Conservation (phyloP, 1,140 invertebrate genomes). For the Temnothorax nylanderi region DNA sequence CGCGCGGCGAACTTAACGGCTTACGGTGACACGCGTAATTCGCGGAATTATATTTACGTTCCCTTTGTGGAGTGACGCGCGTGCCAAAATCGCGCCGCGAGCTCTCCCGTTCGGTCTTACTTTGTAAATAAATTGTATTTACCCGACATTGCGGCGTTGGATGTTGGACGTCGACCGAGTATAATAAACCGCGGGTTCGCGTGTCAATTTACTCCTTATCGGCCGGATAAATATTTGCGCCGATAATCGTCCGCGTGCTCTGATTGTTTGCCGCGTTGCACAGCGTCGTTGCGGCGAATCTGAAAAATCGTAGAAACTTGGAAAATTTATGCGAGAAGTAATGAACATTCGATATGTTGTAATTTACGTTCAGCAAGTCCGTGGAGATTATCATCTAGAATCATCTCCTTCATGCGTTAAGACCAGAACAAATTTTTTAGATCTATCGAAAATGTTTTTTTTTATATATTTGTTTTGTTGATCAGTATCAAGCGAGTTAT, state of each 20-base stretch:
- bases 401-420: not conserved
- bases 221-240: slow-evolving; percentile 26
- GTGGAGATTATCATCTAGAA: not conserved
- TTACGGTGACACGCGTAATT: slow-evolving; percentile 57
- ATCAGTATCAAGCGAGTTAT: not conserved
- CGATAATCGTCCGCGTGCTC: slow-evolving; percentile 7
- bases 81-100: slow-evolving; percentile 52
- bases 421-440: not conserved
- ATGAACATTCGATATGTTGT: not conserved
- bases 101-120: slow-evolving; percentile 22
- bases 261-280: slow-evolving; percentile 16
- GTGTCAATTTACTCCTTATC: slow-evolving; percentile 48
- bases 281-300: not conserved
- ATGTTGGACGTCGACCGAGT: slow-evolving; percentile 24
- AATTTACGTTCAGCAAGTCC: not conserved
- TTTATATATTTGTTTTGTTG: not conserved
- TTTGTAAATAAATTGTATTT: slow-evolving; percentile 56
- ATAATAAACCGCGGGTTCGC: slow-evolving; percentile 20
- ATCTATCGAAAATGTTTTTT: not conserved
- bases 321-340: not conserved
- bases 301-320: not conserved
- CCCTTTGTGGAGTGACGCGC: slow-evolving; percentile 54
- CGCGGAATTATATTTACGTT: slow-evolving; percentile 60
- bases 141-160: not conserved
- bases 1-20: slow-evolving; percentile 51